A percentile compares a stretch with the other conserved stretches of the same genome.
Evolutionary conservation across 2,888 invertebrate genomes (phyloP).

Genomic region (Cylloceria caligata): DNA sequence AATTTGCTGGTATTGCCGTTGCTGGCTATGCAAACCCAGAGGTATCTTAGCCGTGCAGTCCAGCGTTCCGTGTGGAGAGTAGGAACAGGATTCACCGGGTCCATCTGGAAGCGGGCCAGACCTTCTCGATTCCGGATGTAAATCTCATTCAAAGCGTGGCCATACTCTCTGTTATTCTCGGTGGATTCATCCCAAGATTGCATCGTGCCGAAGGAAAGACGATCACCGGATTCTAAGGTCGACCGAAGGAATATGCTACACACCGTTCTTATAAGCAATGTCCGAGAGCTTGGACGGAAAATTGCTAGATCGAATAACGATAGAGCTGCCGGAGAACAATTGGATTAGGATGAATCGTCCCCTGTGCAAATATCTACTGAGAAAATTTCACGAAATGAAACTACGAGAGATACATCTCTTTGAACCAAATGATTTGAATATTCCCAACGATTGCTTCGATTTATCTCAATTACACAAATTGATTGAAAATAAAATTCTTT

Average conservation of each 20-base stretch:
- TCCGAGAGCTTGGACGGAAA: constrained; percentile 30
- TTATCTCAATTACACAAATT: too few relatives aligned
- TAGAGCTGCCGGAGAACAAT: constrained; percentile 21
- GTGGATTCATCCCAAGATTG: constrained; percentile 65
- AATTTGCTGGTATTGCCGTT: constrained; percentile 74
- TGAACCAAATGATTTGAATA: background rate
- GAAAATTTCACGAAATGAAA: constrained; percentile 5
- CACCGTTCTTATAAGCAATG: constrained; percentile 10
- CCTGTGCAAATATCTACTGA: background rate
- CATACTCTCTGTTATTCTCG: constrained; percentile 64
- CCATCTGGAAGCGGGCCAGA: constrained; percentile 79
- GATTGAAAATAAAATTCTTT: too few relatives aligned
- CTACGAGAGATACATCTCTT: background rate
- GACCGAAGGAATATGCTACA: constrained; percentile 39
- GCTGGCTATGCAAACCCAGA: constrained; percentile 36
- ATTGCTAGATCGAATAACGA: constrained; percentile 39
- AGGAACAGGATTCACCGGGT: constrained; percentile 68
- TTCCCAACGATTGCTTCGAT: too few relatives aligned
- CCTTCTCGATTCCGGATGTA: constrained; percentile 78
- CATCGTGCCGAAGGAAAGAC: constrained; percentile 52
- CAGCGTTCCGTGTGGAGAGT: constrained; percentile 24
- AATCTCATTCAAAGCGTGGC: constrained; percentile 78
- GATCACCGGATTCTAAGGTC: constrained; percentile 57
- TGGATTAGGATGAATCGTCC: background rate
- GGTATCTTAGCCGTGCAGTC: constrained; percentile 17